A percentile compares a stretch with the other conserved stretches of the same genome.
These are phyloP conservation scores for Drosophila pruinosa DNA, from an alignment of 1,140 invertebrate species.

Conservation along the genomic window DNA sequence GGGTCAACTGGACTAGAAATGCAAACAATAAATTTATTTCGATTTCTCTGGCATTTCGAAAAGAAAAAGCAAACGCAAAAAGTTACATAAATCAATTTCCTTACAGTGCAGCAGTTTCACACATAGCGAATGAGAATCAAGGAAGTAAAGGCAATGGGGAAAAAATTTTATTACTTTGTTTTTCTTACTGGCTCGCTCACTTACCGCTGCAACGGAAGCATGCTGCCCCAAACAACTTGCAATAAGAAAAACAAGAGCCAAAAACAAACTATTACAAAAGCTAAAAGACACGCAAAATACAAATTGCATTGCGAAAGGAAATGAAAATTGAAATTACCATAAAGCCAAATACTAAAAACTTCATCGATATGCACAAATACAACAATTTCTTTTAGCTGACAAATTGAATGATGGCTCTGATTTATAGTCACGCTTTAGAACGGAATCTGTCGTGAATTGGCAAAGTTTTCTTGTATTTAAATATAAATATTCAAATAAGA, in stretches of 20 bases:
- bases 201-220: constrained; percentile 19
- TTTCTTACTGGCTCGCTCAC: constrained; percentile 26
- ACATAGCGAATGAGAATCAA: constrained; percentile 8
- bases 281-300: constrained; percentile 34
- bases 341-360: constrained; percentile 1
- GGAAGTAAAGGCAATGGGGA: background rate
- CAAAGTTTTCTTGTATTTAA: background rate
- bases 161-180: constrained; percentile 67
- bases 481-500: too few species aligned
- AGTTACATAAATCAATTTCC: constrained; percentile 74
- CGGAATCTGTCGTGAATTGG: background rate
- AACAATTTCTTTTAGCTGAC: background rate
- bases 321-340: constrained; percentile 63
- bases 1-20: constrained; percentile 57
- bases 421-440: background rate
- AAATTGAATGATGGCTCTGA: background rate
- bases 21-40: constrained; percentile 64
- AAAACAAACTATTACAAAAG: constrained; percentile 16
- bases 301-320: constrained; percentile 53
- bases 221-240: constrained; percentile 18
- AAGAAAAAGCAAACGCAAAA: constrained; percentile 25
- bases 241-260: constrained; percentile 44
- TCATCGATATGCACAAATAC: constrained; percentile 2
- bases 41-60: constrained; percentile 38
- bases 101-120: constrained; percentile 18